These are phyloP conservation scores for Homarus americanus DNA, from an alignment of 1,140 invertebrate species.

Conservation along the genomic window DNA sequence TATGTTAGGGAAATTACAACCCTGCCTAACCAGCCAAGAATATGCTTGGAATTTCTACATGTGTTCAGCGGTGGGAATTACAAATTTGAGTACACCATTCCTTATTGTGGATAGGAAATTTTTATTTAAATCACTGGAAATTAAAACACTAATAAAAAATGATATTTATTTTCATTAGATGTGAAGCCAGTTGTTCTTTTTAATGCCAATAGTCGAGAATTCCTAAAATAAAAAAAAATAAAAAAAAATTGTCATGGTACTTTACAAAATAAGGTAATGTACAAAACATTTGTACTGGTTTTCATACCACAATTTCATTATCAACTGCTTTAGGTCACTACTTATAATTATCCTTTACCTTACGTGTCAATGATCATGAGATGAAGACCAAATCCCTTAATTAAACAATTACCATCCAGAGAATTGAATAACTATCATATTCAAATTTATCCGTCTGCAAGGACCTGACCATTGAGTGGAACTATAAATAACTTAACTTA, in stretches of 20 bases:
- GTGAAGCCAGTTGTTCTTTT: too few species aligned
- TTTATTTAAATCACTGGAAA: too few species aligned
- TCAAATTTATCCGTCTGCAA: background rate
- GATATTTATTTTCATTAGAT: too few species aligned
- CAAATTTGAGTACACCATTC: too few species aligned
- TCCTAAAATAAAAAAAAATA: background rate
- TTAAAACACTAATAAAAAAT: too few species aligned
- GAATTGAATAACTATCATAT: background rate
- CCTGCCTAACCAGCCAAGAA: too few species aligned
- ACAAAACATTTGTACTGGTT: constrained; percentile 6
- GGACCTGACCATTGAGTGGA: background rate
- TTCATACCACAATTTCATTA: background rate
- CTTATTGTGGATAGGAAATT: too few species aligned
- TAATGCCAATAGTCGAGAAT: too few species aligned
- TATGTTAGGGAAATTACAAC: too few species aligned
- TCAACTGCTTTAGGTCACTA: background rate
- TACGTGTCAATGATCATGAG: background rate
- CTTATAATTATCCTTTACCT: background rate
- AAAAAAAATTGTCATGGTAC: background rate
- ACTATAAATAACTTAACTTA: background rate
- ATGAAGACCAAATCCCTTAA: background rate
- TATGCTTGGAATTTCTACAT: too few species aligned
- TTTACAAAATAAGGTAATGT: background rate
- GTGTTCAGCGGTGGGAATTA: too few species aligned
- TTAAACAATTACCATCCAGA: background rate